Percentiles rank a stretch among this genome's conserved stretches.
Evolutionary conservation across 2,797 vertebrate species (phyloP).

Genomic region (Trachops cirrhosus): DNA sequence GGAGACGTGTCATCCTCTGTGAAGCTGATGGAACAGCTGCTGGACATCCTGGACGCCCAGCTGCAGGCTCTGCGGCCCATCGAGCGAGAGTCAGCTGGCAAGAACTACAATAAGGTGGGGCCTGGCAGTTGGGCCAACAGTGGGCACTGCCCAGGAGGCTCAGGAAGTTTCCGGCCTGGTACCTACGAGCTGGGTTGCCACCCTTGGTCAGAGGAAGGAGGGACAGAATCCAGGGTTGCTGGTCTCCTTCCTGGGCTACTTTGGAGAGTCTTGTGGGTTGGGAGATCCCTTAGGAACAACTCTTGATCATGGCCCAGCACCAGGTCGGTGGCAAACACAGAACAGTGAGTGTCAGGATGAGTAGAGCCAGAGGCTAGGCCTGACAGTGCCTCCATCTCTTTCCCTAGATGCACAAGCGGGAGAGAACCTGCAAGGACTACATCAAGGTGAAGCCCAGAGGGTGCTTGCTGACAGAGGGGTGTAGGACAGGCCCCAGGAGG

Average conservation of each 20-base stretch:
- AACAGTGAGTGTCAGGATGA: not conserved
- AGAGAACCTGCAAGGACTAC: constrained; percentile 93
- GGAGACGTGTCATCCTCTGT: constrained; percentile 96
- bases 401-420: constrained; percentile 93
- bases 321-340: not conserved
- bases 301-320: not conserved
- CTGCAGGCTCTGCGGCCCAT: constrained; percentile 93
- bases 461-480: not conserved
- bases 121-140: fast-evolving
- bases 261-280: not conserved
- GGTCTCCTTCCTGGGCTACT: not conserved
- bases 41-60: constrained; percentile 95
- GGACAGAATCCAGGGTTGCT: not conserved
- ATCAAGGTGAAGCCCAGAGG: constrained; percentile 87
- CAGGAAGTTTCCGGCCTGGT: not conserved
- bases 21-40: constrained; percentile 93
- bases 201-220: not conserved
- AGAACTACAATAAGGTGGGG: constrained; percentile 94
- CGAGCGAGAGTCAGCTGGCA: constrained; percentile 92
- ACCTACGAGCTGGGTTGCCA: not conserved
- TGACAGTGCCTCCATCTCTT: not conserved
- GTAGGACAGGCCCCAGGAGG: not conserved
- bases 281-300: not conserved
- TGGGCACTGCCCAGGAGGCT: not conserved
- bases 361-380: fast-evolving